Evolutionary conservation across 2,888 invertebrate genomes (phyloP), one percentile per base, ranked within the genome.

Genomic region (Caenorhabditis virilis): DNA sequence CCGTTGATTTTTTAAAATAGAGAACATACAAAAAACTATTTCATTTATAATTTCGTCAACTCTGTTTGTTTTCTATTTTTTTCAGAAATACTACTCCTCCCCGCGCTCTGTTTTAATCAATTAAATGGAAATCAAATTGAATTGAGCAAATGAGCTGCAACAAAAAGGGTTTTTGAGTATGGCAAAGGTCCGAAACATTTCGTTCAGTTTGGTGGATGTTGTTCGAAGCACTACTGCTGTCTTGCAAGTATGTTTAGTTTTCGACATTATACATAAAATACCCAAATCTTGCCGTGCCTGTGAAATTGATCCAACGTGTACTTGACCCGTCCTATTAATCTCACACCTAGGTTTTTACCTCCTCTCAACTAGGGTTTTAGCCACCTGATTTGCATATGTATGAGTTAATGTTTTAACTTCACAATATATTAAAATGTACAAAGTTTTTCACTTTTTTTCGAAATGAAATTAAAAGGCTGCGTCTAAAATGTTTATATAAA

Each of bases 131-230:
- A 48, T 23, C 25, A 48, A 60, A 59, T 60, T 48, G 39, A 45
- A 13, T 30, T 30, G 30, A 9, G 30, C 20, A 36, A 39, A 52
- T 59, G 58, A n/a, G n/a, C n/a, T n/a, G n/a, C n/a, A n/a, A n/a
- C n/a, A n/a, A n/a, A n/a, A n/a, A n/a, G n/a, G 18, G 4, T 38
- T 38, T 18, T 7, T 7, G 20, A 38, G 20, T 9, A 42, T 42
- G 42, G 13, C 18, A 20, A 23, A 11, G 23, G 20, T 42, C 13
- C n/a, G n/a, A n/a, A 42, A 42, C 23, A 42, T 42, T 42, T 56
- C 45, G 13, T 62, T 51, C 55, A 62, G 52, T 16, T 45, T 62
- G 2, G 57, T 57, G n/a, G 56, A 62, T 47, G 62, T 62, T 26
- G 25, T 62, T 0, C 52, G 56, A 16, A 62, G 49, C 22, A 48